Conservation (phyloP, 2,888 invertebrate species). For the Xestia ashworthii region DNA sequence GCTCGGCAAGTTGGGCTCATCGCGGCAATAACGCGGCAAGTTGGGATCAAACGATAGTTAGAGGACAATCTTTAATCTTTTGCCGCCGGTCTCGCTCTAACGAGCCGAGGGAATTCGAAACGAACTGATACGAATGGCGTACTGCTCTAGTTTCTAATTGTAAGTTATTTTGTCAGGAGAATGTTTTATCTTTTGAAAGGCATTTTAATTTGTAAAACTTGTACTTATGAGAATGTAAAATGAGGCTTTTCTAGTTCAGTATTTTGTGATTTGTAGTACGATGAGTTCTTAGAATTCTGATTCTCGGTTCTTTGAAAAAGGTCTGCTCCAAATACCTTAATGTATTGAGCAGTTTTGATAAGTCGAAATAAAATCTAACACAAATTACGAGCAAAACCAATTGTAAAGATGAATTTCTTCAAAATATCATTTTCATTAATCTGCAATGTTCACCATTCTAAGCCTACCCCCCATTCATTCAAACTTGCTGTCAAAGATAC, state of each 20-base stretch:
- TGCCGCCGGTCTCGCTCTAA: constrained; percentile 30
- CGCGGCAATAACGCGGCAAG: constrained; percentile 51
- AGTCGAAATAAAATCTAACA: not conserved
- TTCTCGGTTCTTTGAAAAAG: too few species aligned
- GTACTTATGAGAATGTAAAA: not conserved
- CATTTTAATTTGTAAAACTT: not conserved
- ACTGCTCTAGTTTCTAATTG: constrained; percentile 6
- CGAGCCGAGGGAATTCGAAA: constrained; percentile 50
- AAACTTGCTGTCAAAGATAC: constrained; percentile 25
- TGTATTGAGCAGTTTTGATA: not conserved
- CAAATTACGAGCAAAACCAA: not conserved
- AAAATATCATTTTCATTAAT: not conserved
- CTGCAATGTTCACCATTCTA: not conserved
- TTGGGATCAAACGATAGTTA: constrained; percentile 60
- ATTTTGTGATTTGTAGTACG: not conserved
- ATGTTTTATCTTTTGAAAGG: not conserved
- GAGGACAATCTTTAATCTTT: constrained; percentile 59
- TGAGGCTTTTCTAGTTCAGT: not conserved
- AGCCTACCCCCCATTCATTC: not conserved
- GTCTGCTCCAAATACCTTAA: not conserved
- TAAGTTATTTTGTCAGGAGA: not conserved
- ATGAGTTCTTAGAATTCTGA: not conserved
- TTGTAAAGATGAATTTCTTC: not conserved
- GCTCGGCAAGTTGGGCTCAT: constrained; percentile 27
- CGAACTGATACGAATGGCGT: constrained; percentile 6